Conservation (phyloP, 2,113 vertebrate species). For the Coreoperca whiteheadi region DNA sequence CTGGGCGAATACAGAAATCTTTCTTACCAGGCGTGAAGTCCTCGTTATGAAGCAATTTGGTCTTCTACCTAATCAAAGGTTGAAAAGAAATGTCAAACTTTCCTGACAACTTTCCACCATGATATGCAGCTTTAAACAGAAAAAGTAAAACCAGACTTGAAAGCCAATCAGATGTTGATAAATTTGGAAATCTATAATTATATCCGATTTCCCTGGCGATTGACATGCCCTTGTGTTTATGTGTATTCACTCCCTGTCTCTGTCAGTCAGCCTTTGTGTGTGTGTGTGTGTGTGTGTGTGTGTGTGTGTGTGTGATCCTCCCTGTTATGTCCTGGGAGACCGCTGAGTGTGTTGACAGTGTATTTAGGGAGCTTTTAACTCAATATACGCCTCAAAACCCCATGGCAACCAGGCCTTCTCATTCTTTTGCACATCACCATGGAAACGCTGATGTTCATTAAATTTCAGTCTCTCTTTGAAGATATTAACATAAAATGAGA, state of each 20-base stretch:
- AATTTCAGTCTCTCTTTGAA: conserved; percentile 60
- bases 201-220: conserved; percentile 9
- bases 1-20: neutral
- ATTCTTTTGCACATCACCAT: conserved; percentile 69
- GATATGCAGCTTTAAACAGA: neutral
- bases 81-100: neutral
- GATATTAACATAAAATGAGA: conserved; percentile 62
- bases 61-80: neutral
- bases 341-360: conserved; percentile 63
- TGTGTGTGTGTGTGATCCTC: neutral
- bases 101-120: neutral
- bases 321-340: conserved; percentile 46
- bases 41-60: neutral
- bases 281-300: conserved; percentile 8
- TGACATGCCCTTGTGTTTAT: conserved; percentile 29
- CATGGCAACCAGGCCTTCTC: conserved; percentile 63
- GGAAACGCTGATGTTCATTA: conserved; percentile 73
- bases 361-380: conserved; percentile 80
- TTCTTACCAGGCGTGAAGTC: neutral
- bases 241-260: neutral
- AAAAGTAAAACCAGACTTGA: neutral
- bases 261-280: conserved; percentile 7
- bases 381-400: conserved; percentile 68
- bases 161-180: conserved; percentile 16
- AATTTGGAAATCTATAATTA: conserved; percentile 24